phyloP scores from a whole-genome alignment of 2,797 vertebrate species.

The Hydrocynus forskahlii region DNA sequence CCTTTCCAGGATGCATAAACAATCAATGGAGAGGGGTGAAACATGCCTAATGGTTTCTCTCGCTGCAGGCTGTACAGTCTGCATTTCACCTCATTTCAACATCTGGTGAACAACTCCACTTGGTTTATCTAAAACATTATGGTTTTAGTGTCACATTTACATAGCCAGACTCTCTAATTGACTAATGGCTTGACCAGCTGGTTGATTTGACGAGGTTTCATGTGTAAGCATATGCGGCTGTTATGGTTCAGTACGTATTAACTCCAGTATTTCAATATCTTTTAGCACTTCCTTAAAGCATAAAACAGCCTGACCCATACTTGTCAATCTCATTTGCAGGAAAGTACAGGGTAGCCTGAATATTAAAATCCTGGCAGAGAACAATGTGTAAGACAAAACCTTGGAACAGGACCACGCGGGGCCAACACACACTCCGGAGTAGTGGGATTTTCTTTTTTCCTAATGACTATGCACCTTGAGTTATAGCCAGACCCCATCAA shows the following conservation, averaged over 20 bases:
- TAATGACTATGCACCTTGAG: slow-evolving; percentile 59
- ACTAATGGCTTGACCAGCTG: slow-evolving; percentile 60
- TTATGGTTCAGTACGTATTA: slow-evolving; percentile 59
- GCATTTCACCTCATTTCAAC: slow-evolving; percentile 50
- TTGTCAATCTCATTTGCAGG: slow-evolving; percentile 62
- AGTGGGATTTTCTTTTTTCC: slow-evolving; percentile 49
- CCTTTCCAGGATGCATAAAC: slow-evolving; percentile 6
- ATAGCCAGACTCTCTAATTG: slow-evolving; percentile 61
- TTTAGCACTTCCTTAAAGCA: slow-evolving; percentile 61
- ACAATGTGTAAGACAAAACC: slow-evolving; percentile 52
- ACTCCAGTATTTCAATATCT: slow-evolving; percentile 53
- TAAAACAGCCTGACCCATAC: slow-evolving; percentile 59
- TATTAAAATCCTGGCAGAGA: slow-evolving; percentile 52
- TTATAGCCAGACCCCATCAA: slow-evolving; percentile 59
- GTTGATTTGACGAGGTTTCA: slow-evolving; percentile 55
- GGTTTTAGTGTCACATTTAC: slow-evolving; percentile 61
- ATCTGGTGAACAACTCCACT: slow-evolving; percentile 53
- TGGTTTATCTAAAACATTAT: slow-evolving; percentile 58
- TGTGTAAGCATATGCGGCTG: slow-evolving; percentile 53
- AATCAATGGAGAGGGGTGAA: neutral
- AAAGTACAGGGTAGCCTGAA: slow-evolving; percentile 57
- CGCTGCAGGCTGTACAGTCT: neutral
- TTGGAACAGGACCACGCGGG: slow-evolving; percentile 31
- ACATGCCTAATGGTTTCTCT: slow-evolving; percentile 4
- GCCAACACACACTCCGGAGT: slow-evolving; percentile 48